Evolutionary conservation across 2,888 invertebrate genomes (phyloP).

Genomic region (Drosophila fungiperda): DNA sequence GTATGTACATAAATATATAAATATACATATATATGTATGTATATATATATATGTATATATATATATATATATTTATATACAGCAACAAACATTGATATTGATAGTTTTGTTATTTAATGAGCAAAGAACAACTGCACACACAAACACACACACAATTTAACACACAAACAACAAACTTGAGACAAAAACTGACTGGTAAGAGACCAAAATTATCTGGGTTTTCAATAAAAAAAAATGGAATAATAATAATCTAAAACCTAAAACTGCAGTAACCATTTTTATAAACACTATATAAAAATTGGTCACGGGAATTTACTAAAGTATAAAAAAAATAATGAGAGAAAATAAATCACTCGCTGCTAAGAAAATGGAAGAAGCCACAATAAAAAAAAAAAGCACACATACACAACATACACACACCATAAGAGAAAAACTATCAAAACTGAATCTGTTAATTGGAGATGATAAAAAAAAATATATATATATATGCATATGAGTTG

Average conservation of each 20-base stretch:
- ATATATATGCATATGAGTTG: slow-evolving; percentile 58
- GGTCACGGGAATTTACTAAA: slow-evolving; percentile 83
- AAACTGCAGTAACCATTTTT: slow-evolving; percentile 72
- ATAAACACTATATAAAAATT: slow-evolving; percentile 68
- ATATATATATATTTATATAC: slow-evolving; percentile 66
- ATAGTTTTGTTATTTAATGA: slow-evolving; percentile 71
- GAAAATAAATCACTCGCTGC: slow-evolving; percentile 58
- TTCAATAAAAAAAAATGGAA: slow-evolving; percentile 79
- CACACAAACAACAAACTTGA: slow-evolving; percentile 63
- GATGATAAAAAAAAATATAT: slow-evolving; percentile 28
- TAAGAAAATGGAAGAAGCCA: slow-evolving; percentile 52
- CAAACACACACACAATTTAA: slow-evolving; percentile 39
- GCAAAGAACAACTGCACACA: slow-evolving; percentile 49
- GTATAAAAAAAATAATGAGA: slow-evolving; percentile 39
- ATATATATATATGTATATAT: slow-evolving; percentile 10
- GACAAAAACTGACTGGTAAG: slow-evolving; percentile 84
- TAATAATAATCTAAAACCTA: slow-evolving; percentile 44
- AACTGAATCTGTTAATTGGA: slow-evolving; percentile 71
- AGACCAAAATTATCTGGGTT: slow-evolving; percentile 85
- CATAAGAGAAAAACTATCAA: slow-evolving; percentile 58
- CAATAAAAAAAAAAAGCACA: slow-evolving; percentile 55
- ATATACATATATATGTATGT: slow-evolving; percentile 56
- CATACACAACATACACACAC: slow-evolving; percentile 41
- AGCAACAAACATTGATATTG: slow-evolving; percentile 73
- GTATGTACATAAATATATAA: slow-evolving; percentile 41